phyloP scores from a whole-genome alignment of 2,888 invertebrate genomes.

The Rhodophaea formosa region DNA sequence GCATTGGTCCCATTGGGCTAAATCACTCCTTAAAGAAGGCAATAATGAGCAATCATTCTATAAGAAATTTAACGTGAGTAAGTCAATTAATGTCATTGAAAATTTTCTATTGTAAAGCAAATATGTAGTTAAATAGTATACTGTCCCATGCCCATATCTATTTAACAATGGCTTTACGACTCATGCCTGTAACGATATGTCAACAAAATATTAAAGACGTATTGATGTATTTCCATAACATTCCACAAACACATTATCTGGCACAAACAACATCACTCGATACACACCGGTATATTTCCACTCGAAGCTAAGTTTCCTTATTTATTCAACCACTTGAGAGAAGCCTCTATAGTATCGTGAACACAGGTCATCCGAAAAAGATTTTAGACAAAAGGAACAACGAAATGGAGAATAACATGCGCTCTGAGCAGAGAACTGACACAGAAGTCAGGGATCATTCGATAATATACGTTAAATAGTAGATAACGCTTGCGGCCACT shows the following conservation, averaged over 20 bases:
- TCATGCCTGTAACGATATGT: not conserved
- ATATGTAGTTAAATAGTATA: too few relatives aligned
- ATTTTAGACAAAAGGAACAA: not conserved
- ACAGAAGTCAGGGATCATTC: conserved; percentile 24
- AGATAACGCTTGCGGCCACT: conserved; percentile 23
- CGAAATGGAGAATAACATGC: not conserved
- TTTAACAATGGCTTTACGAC: too few relatives aligned
- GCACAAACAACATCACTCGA: not conserved
- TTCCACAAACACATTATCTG: not conserved
- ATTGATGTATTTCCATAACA: not conserved
- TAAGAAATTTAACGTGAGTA: too few relatives aligned
- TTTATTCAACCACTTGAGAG: not conserved
- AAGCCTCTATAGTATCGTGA: not conserved
- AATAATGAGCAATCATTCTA: too few relatives aligned
- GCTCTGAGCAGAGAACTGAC: conserved; percentile 19
- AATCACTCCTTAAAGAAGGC: too few relatives aligned
- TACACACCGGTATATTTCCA: conserved; percentile 3
- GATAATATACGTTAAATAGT: conserved; percentile 23
- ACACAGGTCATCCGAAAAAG: not conserved
- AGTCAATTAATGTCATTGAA: too few relatives aligned
- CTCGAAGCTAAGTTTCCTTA: not conserved
- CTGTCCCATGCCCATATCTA: too few relatives aligned
- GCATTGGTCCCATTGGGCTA: too few relatives aligned
- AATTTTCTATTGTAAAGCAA: too few relatives aligned
- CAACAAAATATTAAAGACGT: not conserved